Evolutionary conservation across 30 jellyfish, hydroid and myxozoan species (phyloP), one percentile per base, ranked within the genome.

Genomic region (Sanderia malayensis): DNA sequence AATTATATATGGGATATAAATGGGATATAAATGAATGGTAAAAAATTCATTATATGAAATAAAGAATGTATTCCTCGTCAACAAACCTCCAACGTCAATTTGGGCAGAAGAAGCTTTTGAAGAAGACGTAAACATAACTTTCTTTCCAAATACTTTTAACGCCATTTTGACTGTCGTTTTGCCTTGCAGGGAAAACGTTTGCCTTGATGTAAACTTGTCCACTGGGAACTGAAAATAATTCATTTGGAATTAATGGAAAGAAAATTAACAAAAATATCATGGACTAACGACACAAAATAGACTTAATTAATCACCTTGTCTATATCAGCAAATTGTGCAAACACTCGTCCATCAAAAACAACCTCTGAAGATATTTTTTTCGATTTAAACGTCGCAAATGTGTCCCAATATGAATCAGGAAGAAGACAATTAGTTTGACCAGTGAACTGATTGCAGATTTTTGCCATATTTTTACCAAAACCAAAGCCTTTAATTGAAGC

Each of bases 81-180:
- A 49, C 64, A 49, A 49, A 49, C 64, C 64, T 49, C 64, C 64
- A 49, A 49, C 64, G 24, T 49, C 64, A 19, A 49, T 49, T 19
- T 49, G 8, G 27, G 24, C 64, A 49, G 64, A 8, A 49, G 64
- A 49, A 49, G 8, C 18, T 18, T 15, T 9, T 9, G 64, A 49
- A 49, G 64, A 49, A 4, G 64, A 49, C 8, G 64, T 49, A 19
- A 49, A 49, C 27, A 49, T 4, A 19, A 49, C 18, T 18, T 49
- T 19, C 64, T 49, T 18, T 19, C 64, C 64, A 49, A 4, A 19
- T 2, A 49, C 55, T 9, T 49, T 49, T 24, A 49, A 19, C 27
- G 23, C 27, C 64, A 49, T 49, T 19, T 49, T 49, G 23, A 49
- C 27, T 19, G 64, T 49, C 24, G 27, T 49, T 49, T 18, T 49